Evolutionary conservation across 2,797 vertebrate genomes (phyloP), one percentile per base, ranked within the genome.

Genomic region (Decapterus maruadsi): DNA sequence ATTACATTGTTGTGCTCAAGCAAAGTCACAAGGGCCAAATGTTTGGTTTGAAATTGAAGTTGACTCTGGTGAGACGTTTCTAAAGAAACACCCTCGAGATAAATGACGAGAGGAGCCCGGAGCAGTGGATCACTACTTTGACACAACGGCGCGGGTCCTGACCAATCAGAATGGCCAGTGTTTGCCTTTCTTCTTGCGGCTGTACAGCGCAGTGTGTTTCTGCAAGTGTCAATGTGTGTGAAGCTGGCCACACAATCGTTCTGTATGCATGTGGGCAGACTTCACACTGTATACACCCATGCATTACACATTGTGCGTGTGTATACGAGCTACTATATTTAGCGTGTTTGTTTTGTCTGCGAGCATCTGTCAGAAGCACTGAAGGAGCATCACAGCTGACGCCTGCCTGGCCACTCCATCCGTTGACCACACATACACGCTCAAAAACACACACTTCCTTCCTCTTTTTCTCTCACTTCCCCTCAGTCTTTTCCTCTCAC

Each of bases 311-410:
- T 51, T 77, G 65, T 65, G 63, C 40, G 20, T 67, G 0, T 58
- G n/a, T n/a, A n/a, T n/a, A n/a, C n/a, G n/a, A n/a, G 58, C 63
- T 45, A 9, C 83, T 84, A 64, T 82, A 82, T 86, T 80, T 76
- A 82, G 79, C 63, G 26, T 61, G 78, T 80, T 85, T 85, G 60
- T 85, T 87, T 80, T 80, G 78, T 87, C 88, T 87, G 31, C 9
- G 1, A 90, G 87, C 87, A 86, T 92, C 89, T 91, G 89, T 91
- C 87, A 87, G 77, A 82, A 79, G 84, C 83, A 78, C 64, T 84
- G 66, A 82, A 81, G 83, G 72, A 71, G 72, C 85, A 75, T 53
- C n/a, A 4, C 36, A 64, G 61, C 78, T 92, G 80, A 90, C 87
- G 71, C 59, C 59, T 72, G 68, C 66, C 58, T 72, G 64, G 74